Evolutionary conservation across 2,113 vertebrate genomes (phyloP), one percentile per base, ranked within the genome.

Genomic region (Percina caprodes): DNA sequence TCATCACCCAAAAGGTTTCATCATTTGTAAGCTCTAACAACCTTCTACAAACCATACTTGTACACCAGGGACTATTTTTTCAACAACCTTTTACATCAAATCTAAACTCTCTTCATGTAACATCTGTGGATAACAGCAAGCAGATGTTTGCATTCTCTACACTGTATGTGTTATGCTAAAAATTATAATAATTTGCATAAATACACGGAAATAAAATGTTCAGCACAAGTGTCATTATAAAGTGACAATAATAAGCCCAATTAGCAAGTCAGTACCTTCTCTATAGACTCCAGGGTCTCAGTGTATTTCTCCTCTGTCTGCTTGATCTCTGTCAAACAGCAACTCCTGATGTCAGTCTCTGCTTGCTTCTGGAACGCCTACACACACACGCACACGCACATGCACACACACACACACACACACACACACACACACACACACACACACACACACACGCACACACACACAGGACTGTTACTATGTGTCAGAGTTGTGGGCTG

Each of bases 281-380:
- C 97, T 76, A 99, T 99, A 0, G 98, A 99, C 86, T 99, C 98
- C 94, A 99, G 91, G 0, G 98, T 99, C 93, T 99, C 98, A 1
- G 97, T 96, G 84, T 99, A 99, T 91, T 99, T 99, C 96, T 99
- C 98, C 89, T 99, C 98, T 0, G 98, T 99, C 94, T 99, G 98
- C 82, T 95, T 97, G 93, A 99, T 99, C 94, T 99, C 98, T 80
- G 96, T 90, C 55, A 99, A 94, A 89, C 98, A 99, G 92, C 97
- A 99, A 90, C 95, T 96, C 87, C 97, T 96, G 90, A 99, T 95
- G 77, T 99, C 98, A 75, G 96, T 98, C 94, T 99, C 98, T 24
- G 93, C 95, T 86, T 94, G 96, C 83, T 97, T 99, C 96, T 99
- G 94, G 78, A 95, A 95, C 87, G 88, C 93, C 87, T 94, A 70